Base-by-base conservation (phyloP, 1,140 invertebrate species). In the Ceratosolen solmsi region DNA sequence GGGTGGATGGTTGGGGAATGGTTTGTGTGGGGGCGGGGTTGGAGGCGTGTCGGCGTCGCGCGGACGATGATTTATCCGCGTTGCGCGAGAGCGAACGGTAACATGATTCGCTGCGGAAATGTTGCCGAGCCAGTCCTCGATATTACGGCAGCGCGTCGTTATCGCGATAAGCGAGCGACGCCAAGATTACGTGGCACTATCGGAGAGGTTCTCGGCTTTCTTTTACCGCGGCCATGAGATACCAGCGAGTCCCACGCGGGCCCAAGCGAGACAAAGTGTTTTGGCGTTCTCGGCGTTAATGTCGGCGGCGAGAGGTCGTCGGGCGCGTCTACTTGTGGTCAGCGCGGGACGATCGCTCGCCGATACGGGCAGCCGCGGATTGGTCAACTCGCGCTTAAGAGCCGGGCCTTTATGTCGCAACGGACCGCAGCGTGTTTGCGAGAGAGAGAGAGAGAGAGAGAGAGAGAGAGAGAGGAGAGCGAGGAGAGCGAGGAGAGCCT, bases 11-110 rank as follows among this genome's bases (percentile, higher is more conserved):
- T 73, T 73, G 54, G 54, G 25, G 46, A 13, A 2, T 41, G 2
- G 1, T 0, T n/a, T 49, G 20, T 30, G n/a, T 41, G 30, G 4
- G 17, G 38, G 7, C 60, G 60, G 11, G 25, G 70, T 70, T 36
- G 68, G 63, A 87, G 90, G 90, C 89, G 90, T 90, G 90, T 87
- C 86, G 80, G 36, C 41, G 70, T 71, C 41, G 41, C 13, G 41
- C 70, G 41, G 84, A 83, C 89, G 87, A 90, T 90, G 90, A 91
- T 91, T 91, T 91, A 91, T 91, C 86, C 87, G 80, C 82, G 84
- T 88, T 86, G 87, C 87, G 85, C 41, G 41, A 73, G 72, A 71
- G n/a, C 7, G 86, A 89, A 86, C 89, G 88, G 87, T 89, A 90
- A 90, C 90, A 72, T 72, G 25, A 51, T 51, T 72, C 63, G 63